phyloP scores from a whole-genome alignment of 2,888 invertebrate species.

The Leptinotarsa juncta region DNA sequence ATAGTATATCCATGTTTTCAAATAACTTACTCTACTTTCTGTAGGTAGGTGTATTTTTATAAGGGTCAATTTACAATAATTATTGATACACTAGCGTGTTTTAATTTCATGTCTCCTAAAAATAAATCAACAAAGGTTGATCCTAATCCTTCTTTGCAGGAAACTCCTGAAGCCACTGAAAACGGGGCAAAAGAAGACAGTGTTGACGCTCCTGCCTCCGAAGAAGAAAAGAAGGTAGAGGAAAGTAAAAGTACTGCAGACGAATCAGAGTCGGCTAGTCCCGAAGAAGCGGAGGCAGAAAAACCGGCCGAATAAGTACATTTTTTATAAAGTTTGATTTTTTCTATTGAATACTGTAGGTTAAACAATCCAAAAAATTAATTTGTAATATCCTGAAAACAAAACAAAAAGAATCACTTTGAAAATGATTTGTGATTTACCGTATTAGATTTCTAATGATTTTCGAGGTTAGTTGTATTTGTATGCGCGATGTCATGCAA shows the following conservation, averaged over 20 bases:
- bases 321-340: constrained; percentile 49
- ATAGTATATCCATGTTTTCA: too few relatives aligned
- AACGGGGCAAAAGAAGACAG: constrained; percentile 63
- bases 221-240: constrained; percentile 57
- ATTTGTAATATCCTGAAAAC: constrained; percentile 41
- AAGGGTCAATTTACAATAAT: too few relatives aligned
- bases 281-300: constrained; percentile 56
- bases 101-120: too few relatives aligned
- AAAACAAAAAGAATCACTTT: constrained; percentile 42
- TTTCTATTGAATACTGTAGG: constrained; percentile 57
- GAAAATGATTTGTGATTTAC: constrained; percentile 46
- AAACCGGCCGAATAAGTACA: constrained; percentile 61
- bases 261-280: constrained; percentile 52
- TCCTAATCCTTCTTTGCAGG: constrained; percentile 28
- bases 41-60: too few relatives aligned
- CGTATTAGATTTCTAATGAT: constrained; percentile 36
- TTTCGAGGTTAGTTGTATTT: constrained; percentile 36
- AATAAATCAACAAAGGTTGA: neutral
- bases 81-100: too few relatives aligned
- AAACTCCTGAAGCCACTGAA: constrained; percentile 59
- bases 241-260: constrained; percentile 54
- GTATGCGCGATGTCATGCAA: constrained; percentile 41
- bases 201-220: constrained; percentile 58
- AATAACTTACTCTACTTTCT: too few relatives aligned
- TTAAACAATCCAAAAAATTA: constrained; percentile 50